Conservation (phyloP, 2,888 invertebrate species). For the Drosophila anceps region DNA sequence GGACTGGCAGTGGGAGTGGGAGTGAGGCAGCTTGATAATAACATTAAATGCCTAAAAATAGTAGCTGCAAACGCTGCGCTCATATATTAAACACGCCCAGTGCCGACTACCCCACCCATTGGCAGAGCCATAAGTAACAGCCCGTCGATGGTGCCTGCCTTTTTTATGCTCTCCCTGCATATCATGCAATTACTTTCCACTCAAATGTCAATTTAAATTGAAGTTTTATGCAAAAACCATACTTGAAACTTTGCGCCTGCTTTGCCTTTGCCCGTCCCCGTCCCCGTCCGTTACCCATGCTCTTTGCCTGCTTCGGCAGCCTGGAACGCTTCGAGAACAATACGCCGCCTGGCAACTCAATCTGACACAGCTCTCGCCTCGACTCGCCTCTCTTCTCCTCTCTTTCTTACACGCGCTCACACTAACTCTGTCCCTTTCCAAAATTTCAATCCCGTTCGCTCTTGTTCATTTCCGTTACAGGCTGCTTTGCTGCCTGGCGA, state of each 20-base stretch:
- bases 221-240: slow-evolving; percentile 81
- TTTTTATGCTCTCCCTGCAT: slow-evolving; percentile 76
- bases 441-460: slow-evolving; percentile 45
- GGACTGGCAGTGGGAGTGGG: neutral
- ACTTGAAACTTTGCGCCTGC: slow-evolving; percentile 73
- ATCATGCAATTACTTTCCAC: slow-evolving; percentile 82
- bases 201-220: slow-evolving; percentile 82
- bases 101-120: slow-evolving; percentile 9
- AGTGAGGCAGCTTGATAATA: slow-evolving; percentile 53
- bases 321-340: slow-evolving; percentile 58
- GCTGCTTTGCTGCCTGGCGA: slow-evolving; percentile 23
- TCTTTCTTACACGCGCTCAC: neutral
- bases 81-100: slow-evolving; percentile 76
- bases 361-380: slow-evolving; percentile 45
- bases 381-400: neutral
- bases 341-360: slow-evolving; percentile 66
- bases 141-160: slow-evolving; percentile 61
- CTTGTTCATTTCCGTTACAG: slow-evolving; percentile 62
- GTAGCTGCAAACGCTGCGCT: slow-evolving; percentile 49
- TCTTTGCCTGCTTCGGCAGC: slow-evolving; percentile 3
- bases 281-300: neutral
- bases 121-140: slow-evolving; percentile 52
- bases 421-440: neutral
- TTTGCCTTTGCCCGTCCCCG: slow-evolving; percentile 1
- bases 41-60: slow-evolving; percentile 78